Percentiles rank a stretch among this genome's conserved stretches.
Conservation (phyloP, 1,140 invertebrate species). For the Rhagoletis pomonella region DNA sequence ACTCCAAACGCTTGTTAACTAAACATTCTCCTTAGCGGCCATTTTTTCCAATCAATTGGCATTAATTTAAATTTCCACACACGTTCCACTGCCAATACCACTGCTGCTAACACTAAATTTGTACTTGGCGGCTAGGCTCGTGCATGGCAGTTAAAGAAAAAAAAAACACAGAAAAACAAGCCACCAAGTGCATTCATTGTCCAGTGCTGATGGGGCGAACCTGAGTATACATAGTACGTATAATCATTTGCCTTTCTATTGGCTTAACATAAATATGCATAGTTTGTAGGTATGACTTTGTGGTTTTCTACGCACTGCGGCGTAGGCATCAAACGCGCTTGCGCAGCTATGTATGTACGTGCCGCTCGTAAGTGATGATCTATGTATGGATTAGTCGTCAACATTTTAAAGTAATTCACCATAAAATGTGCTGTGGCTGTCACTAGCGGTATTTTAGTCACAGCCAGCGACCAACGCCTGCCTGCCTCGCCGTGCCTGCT, state of each 20-base stretch:
- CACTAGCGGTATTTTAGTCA: background rate
- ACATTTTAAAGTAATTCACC: constrained; percentile 1
- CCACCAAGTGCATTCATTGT: background rate
- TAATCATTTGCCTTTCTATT: background rate
- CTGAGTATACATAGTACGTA: too few relatives aligned
- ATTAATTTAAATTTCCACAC: constrained; percentile 3
- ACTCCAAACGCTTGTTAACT: background rate
- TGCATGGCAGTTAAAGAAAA: background rate
- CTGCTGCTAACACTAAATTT: background rate
- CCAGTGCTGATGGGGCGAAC: too few relatives aligned
- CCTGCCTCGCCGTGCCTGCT: background rate
- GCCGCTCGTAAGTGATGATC: background rate
- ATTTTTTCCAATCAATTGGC: background rate
- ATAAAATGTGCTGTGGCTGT: background rate
- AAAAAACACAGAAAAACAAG: background rate
- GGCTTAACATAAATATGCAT: background rate
- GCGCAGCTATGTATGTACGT: background rate
- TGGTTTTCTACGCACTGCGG: background rate
- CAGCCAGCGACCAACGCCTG: background rate
- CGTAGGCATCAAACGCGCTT: background rate
- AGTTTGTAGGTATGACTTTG: background rate
- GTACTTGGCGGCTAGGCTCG: background rate
- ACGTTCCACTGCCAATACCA: background rate
- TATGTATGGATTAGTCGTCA: background rate
- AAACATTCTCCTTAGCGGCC: background rate